phyloP scores from a whole-genome alignment of 2,113 vertebrate genomes.

The Tachysurus fulvidraco region DNA sequence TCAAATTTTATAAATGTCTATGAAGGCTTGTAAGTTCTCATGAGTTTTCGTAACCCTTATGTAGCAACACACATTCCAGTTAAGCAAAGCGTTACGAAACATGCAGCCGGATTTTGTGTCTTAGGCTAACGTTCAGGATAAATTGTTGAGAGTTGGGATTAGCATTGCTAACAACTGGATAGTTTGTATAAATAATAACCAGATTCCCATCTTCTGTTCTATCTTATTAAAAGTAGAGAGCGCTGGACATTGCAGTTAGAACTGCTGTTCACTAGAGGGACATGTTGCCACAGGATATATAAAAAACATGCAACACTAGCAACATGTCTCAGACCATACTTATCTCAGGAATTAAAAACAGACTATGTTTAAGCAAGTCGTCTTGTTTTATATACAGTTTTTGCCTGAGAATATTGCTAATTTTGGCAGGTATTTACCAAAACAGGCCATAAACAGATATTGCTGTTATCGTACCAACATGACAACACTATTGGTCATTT shows the following conservation, averaged over 20 bases:
- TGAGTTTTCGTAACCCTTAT: background rate
- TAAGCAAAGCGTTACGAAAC: background rate
- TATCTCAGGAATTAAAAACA: background rate
- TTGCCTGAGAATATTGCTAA: background rate
- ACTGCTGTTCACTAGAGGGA: slow-evolving; percentile 28
- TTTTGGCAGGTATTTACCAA: background rate
- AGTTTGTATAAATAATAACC: background rate
- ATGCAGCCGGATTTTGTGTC: background rate
- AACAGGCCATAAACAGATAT: background rate
- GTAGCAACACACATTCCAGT: background rate
- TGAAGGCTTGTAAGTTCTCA: background rate
- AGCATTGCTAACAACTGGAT: background rate
- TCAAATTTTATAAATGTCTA: background rate
- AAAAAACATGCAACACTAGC: background rate
- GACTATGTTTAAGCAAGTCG: background rate
- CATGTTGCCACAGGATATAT: background rate
- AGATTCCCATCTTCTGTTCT: background rate
- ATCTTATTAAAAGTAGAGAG: background rate
- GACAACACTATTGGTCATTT: background rate
- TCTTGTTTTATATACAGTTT: background rate
- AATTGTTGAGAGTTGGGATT: background rate
- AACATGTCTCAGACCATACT: background rate
- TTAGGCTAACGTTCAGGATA: background rate
- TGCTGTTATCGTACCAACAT: background rate
- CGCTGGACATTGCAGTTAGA: background rate